Percentiles rank a stretch among this genome's conserved stretches.
Evolutionary conservation across 2,888 invertebrate genomes (phyloP).

Genomic region (Rugalucina vietnamica): DNA sequence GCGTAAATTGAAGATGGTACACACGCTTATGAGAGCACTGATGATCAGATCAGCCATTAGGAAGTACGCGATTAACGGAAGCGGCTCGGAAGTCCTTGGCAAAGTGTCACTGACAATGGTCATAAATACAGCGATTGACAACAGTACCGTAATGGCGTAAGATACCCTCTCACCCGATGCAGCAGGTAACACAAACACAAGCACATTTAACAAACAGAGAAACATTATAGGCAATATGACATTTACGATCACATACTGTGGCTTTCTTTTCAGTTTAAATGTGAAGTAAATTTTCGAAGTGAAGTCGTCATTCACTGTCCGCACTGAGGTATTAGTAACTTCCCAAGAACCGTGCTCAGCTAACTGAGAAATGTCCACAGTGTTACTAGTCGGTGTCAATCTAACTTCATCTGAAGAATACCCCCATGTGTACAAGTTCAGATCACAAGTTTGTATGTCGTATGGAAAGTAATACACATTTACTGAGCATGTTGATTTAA

Average conservation of each 20-base stretch:
- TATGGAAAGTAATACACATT: slow-evolving; percentile 58
- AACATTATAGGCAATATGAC: slow-evolving; percentile 56
- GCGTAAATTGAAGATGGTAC: slow-evolving; percentile 54
- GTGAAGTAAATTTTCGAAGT: slow-evolving; percentile 13
- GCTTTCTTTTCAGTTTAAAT: slow-evolving; percentile 17
- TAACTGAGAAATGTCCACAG: neutral
- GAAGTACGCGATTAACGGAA: slow-evolving; percentile 55
- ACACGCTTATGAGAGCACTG: slow-evolving; percentile 51
- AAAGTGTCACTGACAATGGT: slow-evolving; percentile 58
- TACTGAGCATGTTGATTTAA: slow-evolving; percentile 52
- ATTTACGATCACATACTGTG: slow-evolving; percentile 44
- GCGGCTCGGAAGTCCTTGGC: slow-evolving; percentile 52
- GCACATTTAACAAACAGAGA: slow-evolving; percentile 51
- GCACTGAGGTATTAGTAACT: neutral
- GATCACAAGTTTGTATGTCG: slow-evolving; percentile 51
- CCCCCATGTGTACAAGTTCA: slow-evolving; percentile 44
- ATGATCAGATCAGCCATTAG: slow-evolving; percentile 41
- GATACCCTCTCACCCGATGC: slow-evolving; percentile 59
- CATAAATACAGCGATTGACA: slow-evolving; percentile 58
- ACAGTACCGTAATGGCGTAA: slow-evolving; percentile 53
- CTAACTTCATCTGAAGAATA: slow-evolving; percentile 40
- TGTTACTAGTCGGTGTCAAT: neutral
- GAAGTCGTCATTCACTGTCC: neutral
- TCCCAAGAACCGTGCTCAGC: neutral
- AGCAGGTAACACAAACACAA: slow-evolving; percentile 55